Base-by-base conservation (phyloP, 2,113 vertebrate genomes). In the Hippocampus comes region DNA sequence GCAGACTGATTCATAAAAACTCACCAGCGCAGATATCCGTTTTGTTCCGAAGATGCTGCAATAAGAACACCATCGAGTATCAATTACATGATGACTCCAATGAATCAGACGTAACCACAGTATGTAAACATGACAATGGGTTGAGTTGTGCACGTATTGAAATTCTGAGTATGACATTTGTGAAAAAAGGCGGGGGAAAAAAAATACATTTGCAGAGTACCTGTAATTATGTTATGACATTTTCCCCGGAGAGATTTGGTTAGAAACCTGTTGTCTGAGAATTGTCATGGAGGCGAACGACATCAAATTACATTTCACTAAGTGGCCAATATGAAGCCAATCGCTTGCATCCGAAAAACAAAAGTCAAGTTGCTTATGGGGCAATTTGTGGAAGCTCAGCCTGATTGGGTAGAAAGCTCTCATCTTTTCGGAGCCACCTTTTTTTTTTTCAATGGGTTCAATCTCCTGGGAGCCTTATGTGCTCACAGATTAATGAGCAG, bases 391-490 rank as follows among this genome's bases (percentile, higher is more conserved):
- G 78, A 70, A 21, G 68, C 68, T 71, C 80, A 79, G 78, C 63
- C 48, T 76, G 75, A 88, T 82, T 84, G 82, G 85, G 86, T 83
- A 76, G 70, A 79, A 49, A 80, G 80, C 69, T 72, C 72, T 78
- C 43, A 65, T 23, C 12, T 25, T 46, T 65, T 17, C 12, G 12
- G n/a, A 65, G 41, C 41, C 63, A 67, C 68, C 53, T 76, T 81
- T 84, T 80, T 79, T 73, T 76, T 83, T 51, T 66, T 73, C 49
- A 51, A 55, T 79, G 59, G 38, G 49, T 5, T 61, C 46, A 55
- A 74, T 64, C 56, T 78, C 82, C 42, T 61, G 68, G 63, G 72
- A 81, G 75, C 77, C 63, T 34, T 66, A 77, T 57, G 70, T 51
- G 66, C 23, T 69, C 60, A 67, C 25, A 41, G 71, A 73, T 83